Evolutionary conservation across 2,113 vertebrate species (phyloP), one percentile per base, ranked within the genome.

Genomic region (Corapipo altera): DNA sequence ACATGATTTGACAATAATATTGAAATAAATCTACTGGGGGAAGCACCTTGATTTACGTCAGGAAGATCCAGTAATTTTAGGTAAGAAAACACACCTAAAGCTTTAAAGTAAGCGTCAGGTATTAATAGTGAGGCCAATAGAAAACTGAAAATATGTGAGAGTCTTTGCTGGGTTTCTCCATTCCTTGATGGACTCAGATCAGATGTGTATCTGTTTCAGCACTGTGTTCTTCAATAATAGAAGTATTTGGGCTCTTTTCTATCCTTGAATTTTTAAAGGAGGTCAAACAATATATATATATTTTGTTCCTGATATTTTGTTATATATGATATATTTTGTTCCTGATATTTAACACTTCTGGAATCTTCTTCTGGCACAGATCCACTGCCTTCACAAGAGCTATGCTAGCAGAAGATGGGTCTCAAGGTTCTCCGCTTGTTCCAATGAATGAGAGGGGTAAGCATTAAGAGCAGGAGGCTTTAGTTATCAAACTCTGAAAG

Each of bases 401-500:
- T 58, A 17, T 48, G 15, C 30, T 57, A 62, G 30, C 26, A 48
- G 43, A 64, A 69, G 23, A 20, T 59, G 23, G 10, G 4, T 78
- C 71, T 78, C 1, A 1, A 69, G 27, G 20, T 49, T 9, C 23
- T 26, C 15, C 0, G 1, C 16, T 27, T 82, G 26, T 69, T 69
- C 49, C 49, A 73, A 0, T 44, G 57, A 55, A 61, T 80, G 39
- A 44, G 74, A 75, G 20, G 21, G 20, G 19, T 58, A 74, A 66
- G 28, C 13, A 66, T 39, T 30, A 54, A 78, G 43, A 64, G 66
- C 39, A 30, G 41, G 35, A 81, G n/a, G 22, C 18, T 69, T 73
- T 43, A 67, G 16, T 37, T 62, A 58, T 64, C 4, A 7, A 32
- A 20, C 21, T n/a, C 43, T 58, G 43, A 43, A 74, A 27, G 39